Conservation (phyloP, 2,113 vertebrate genomes). For the Thamnaconus septentrionalis region DNA sequence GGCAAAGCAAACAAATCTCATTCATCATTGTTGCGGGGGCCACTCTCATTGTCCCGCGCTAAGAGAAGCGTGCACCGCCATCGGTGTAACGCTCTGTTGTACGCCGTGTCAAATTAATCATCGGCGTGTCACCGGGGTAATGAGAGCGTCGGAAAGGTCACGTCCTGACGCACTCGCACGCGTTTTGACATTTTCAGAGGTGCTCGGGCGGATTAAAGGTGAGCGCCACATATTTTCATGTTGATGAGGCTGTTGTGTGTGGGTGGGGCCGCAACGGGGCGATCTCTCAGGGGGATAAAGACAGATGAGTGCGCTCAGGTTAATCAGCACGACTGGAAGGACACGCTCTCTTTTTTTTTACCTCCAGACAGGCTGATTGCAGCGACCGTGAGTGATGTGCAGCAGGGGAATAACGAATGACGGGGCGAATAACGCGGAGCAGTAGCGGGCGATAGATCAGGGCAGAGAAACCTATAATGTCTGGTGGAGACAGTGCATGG, state of each 20-base stretch:
- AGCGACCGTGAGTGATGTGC: slow-evolving; percentile 23
- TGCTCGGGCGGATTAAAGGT: slow-evolving; percentile 31
- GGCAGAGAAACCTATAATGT: slow-evolving; percentile 14
- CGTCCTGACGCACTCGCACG: slow-evolving; percentile 30
- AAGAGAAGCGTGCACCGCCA: slow-evolving; percentile 21
- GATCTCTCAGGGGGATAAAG: slow-evolving; percentile 21
- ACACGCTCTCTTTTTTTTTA: slow-evolving; percentile 15
- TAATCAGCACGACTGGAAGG: slow-evolving; percentile 18
- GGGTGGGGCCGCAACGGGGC: slow-evolving; percentile 24
- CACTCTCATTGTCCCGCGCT: slow-evolving; percentile 42
- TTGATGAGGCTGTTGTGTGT: slow-evolving; percentile 27
- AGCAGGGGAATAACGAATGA: slow-evolving; percentile 22
- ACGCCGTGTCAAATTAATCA: slow-evolving; percentile 46
- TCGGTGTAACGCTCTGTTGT: slow-evolving; percentile 34
- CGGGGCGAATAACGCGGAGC: slow-evolving; percentile 4
- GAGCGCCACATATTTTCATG: slow-evolving; percentile 3
- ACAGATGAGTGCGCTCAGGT: slow-evolving; percentile 15
- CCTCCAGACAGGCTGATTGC: slow-evolving; percentile 11
- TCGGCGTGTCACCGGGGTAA: slow-evolving; percentile 39
- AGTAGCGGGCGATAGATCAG: slow-evolving; percentile 6
- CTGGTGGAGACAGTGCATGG: slow-evolving; percentile 15
- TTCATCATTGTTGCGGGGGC: slow-evolving; percentile 45
- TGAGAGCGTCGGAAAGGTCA: slow-evolving; percentile 65
- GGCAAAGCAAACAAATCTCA: slow-evolving; percentile 57
- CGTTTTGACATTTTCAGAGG: slow-evolving; percentile 45